Evolutionary conservation across 2,888 invertebrate genomes (phyloP).

Genomic region (Macrosoma leucophasiata): DNA sequence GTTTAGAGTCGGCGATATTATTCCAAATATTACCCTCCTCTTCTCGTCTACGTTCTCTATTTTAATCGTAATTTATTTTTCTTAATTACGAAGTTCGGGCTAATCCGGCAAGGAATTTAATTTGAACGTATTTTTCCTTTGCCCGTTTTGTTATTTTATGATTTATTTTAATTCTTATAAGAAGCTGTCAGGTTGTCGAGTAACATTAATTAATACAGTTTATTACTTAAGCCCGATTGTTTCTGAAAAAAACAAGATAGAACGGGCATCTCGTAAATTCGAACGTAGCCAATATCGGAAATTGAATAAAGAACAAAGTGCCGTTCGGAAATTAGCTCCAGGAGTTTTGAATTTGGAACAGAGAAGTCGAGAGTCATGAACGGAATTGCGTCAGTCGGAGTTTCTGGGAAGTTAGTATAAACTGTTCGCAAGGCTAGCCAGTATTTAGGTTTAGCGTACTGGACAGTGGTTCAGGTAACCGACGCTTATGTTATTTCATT

Average conservation of each 20-base stretch:
- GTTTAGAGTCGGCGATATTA: slow-evolving; percentile 31
- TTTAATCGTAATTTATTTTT: slow-evolving; percentile 60
- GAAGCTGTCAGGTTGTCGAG: no score
- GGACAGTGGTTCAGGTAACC: no score
- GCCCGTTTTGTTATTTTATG: no score
- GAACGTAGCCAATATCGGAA: slow-evolving; percentile 60
- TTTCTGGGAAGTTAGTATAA: slow-evolving; percentile 65
- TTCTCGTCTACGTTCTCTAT: no score
- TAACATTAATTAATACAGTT: no score
- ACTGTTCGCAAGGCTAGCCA: slow-evolving; percentile 47
- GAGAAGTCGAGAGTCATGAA: slow-evolving; percentile 58
- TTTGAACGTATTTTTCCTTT: no score
- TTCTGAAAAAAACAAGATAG: no score
- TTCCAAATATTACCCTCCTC: slow-evolving; percentile 16
- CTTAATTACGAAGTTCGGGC: slow-evolving; percentile 55
- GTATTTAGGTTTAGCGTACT: slow-evolving; percentile 41
- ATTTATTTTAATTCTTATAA: no score
- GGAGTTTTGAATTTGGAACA: slow-evolving; percentile 61
- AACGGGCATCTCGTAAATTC: no score
- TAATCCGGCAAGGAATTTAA: no score
- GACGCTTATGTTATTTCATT: not conserved
- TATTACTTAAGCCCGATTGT: no score
- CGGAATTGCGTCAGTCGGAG: slow-evolving; percentile 70
- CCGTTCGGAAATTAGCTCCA: slow-evolving; percentile 72
- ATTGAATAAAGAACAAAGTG: slow-evolving; percentile 75